Percentiles rank a stretch among this genome's conserved stretches.
Conservation (phyloP, 2,797 vertebrate species). For the Alosa sapidissima region DNA sequence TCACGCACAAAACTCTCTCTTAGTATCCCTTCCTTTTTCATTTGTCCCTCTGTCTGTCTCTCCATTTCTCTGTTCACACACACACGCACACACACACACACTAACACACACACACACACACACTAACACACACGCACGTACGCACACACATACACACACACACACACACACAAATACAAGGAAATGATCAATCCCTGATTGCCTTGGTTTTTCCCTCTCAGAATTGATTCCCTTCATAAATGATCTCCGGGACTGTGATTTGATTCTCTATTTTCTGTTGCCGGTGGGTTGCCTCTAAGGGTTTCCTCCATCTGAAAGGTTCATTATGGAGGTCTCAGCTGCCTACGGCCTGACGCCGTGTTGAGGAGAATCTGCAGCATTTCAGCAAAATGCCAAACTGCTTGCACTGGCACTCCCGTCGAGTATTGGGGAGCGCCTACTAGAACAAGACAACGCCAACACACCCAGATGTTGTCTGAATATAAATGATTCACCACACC, state of each 20-base stretch:
- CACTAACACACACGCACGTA: neutral
- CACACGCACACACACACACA: constrained; percentile 8
- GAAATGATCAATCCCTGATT: neutral
- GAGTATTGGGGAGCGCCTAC: neutral
- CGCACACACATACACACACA: constrained; percentile 1
- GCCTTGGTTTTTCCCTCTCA: neutral
- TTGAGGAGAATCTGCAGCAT: neutral
- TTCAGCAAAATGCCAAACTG: neutral
- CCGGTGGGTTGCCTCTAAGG: neutral
- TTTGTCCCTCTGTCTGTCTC: neutral
- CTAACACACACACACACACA: neutral
- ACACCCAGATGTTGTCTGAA: neutral
- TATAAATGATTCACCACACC: neutral
- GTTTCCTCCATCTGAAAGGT: neutral
- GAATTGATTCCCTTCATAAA: neutral
- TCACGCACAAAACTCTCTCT: neutral
- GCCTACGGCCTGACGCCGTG: neutral
- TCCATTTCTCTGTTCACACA: neutral
- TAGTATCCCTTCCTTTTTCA: neutral
- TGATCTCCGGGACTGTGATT: neutral
- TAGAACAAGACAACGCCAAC: neutral
- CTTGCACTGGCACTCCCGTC: neutral
- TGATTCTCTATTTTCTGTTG: constrained; percentile 8
- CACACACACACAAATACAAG: neutral
- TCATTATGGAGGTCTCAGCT: neutral